phyloP scores from a whole-genome alignment of 1,140 invertebrate genomes.

The Zophobas atratus region DNA sequence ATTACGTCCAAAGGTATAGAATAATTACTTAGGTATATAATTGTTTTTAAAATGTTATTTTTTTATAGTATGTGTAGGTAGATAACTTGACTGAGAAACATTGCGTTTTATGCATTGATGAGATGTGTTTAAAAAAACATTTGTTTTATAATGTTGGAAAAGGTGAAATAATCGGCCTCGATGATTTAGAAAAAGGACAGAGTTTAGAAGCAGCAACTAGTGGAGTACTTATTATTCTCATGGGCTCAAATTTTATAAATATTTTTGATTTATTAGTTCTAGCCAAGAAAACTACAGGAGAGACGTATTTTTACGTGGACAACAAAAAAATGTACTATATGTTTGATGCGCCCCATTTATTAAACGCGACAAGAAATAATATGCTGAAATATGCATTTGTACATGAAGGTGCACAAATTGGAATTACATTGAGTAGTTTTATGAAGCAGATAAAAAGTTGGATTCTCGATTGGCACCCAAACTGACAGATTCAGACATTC shows the following conservation, averaged over 20 bases:
- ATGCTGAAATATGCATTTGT: constrained; percentile 32
- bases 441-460: constrained; percentile 23
- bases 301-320: neutral
- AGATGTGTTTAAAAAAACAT: too few relatives aligned
- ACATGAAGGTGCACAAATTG: neutral
- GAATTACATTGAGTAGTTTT: constrained; percentile 29
- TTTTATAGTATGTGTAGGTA: too few relatives aligned
- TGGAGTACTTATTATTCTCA: too few relatives aligned
- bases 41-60: too few relatives aligned
- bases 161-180: too few relatives aligned
- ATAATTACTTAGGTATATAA: too few relatives aligned
- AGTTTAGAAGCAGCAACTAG: too few relatives aligned
- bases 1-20: too few relatives aligned
- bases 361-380: constrained; percentile 42
- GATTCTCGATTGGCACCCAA: constrained; percentile 18
- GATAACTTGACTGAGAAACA: too few relatives aligned
- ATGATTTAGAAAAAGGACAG: too few relatives aligned
- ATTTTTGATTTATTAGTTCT: neutral
- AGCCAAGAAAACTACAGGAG: neutral
- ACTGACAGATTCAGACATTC: constrained; percentile 30
- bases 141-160: too few relatives aligned
- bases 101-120: too few relatives aligned
- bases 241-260: neutral
- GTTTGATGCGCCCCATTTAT: neutral
- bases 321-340: neutral